Evolutionary conservation across 2,113 vertebrate genomes (phyloP), one percentile per base, ranked within the genome.

Genomic region (Nesoenas mayeri): DNA sequence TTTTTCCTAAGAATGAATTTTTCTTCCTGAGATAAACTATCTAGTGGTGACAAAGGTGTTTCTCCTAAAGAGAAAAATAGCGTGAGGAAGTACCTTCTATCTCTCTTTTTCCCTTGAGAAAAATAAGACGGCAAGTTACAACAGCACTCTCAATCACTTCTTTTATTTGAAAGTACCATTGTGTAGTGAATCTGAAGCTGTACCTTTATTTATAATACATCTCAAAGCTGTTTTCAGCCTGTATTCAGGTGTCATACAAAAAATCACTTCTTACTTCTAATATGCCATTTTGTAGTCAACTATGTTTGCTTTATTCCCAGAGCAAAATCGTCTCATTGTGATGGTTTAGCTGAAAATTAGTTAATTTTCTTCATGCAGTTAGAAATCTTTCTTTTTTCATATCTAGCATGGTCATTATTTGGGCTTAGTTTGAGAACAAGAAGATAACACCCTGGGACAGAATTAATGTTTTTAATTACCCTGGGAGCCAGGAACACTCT

Each of bases 1-100:
- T n/a, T 54, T 20, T 1, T 20, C 1, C 2, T 21, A 31, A 0
- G 3, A 74, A 38, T 36, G 3, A 8, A 17, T 60, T 75, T 54
- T 88, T 18, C 12, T 77, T 61, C 62, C 19, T n/a, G 16, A 81
- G 80, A 51, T 71, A 72, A 88, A 80, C 29, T 58, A 31, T 14
- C n/a, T 62, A 40, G 14, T 44, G 9, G 5, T 72, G 32, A 36
- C 40, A 78, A 77, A 78, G 25, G 6, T 9, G 51, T 89, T 81
- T 81, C 16, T 91, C 25, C 25, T 22, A 3, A 42, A 89, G 40
- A 60, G 56, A 74, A 15, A 12, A 74, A 34, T 7, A 47, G 3
- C 9, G 21, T n/a, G 53, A 78, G 28, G 15, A 78, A n/a, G 13
- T 34, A 57, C 28, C 14, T 77, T 13, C 26, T 14, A 8, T 25